Evolutionary conservation across 2,797 vertebrate species (phyloP).

Genomic region (Garrulus glandarius): DNA sequence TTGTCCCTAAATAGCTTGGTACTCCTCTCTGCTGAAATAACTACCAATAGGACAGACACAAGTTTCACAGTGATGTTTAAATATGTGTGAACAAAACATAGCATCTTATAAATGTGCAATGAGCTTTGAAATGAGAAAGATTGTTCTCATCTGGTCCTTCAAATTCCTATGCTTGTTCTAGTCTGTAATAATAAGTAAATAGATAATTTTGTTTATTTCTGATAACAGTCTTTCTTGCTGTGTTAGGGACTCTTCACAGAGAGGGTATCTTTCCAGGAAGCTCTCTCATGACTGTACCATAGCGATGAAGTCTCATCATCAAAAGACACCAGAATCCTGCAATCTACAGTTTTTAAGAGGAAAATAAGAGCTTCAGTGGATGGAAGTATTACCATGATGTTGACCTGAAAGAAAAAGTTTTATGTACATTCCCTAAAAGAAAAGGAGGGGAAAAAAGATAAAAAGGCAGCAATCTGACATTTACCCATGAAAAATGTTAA

Average conservation of each 20-base stretch:
- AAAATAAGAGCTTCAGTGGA: neutral
- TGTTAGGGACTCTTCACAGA: neutral
- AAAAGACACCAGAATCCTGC: neutral
- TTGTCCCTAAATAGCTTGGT: neutral
- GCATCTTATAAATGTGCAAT: neutral
- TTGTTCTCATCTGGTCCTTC: neutral
- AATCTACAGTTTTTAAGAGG: neutral
- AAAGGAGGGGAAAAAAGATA: accelerated
- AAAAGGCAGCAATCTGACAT: neutral
- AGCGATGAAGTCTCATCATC: neutral
- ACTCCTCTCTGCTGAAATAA: neutral
- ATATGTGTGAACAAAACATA: neutral
- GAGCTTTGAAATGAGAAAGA: neutral
- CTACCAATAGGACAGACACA: neutral
- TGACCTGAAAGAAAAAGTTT: neutral
- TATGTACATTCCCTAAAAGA: neutral
- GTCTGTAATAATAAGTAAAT: neutral
- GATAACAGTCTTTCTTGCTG: neutral
- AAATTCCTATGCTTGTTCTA: neutral
- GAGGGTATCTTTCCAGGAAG: neutral
- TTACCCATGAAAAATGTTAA: neutral
- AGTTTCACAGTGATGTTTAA: neutral
- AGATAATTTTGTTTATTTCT: neutral
- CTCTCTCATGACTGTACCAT: neutral
- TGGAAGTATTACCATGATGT: neutral